phyloP scores from a whole-genome alignment of 2,113 vertebrate genomes.

The Albula goreensis region DNA sequence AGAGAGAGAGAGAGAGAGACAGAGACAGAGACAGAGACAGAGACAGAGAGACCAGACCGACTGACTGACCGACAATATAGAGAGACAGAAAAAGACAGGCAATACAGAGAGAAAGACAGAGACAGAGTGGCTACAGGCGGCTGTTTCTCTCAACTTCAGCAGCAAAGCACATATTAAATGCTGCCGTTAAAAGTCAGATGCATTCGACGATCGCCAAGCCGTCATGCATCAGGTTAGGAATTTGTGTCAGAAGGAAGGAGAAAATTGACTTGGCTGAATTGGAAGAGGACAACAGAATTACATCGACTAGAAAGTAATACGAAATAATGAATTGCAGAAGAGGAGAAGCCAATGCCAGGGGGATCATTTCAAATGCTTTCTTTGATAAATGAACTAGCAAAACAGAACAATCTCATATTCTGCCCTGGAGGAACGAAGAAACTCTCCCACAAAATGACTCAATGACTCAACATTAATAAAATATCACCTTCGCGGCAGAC shows the following conservation, averaged over 20 bases:
- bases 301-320: constrained; percentile 12
- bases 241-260: neutral
- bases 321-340: neutral
- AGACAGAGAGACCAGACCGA: no score
- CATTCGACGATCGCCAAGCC: neutral
- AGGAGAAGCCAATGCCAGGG: neutral
- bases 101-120: no score
- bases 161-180: neutral
- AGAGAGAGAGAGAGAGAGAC: no score
- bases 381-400: neutral
- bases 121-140: neutral
- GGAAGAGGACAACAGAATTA: constrained; percentile 6
- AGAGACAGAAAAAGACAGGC: no score
- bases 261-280: neutral
- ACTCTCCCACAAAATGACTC: neutral
- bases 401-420: constrained; percentile 10
- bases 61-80: no score
- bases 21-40: no score
- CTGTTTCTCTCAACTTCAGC: no score
- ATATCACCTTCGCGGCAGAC: neutral
- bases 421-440: neutral
- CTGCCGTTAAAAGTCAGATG: neutral
- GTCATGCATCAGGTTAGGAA: neutral
- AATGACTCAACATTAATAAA: constrained; percentile 6
- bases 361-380: constrained; percentile 11